Evolutionary conservation across 2,113 vertebrate species (phyloP), one percentile per base, ranked within the genome.

Genomic region (Xiphias gladius): DNA sequence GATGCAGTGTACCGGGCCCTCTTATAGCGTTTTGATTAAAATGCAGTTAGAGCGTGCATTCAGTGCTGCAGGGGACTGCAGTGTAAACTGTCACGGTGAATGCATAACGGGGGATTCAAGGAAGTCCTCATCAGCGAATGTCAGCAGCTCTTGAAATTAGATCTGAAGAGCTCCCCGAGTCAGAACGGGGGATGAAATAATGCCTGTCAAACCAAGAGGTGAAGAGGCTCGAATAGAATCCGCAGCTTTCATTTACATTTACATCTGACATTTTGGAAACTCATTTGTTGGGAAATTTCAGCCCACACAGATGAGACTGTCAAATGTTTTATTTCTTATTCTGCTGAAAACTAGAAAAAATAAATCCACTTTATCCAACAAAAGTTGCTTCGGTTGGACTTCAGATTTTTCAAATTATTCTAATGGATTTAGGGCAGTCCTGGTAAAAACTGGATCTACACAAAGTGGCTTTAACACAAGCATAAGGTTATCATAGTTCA

Each of bases 1-100:
- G 50, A 80, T 28, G 76, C 57, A 63, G 41, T 46, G 48, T 26
- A 20, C 52, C n/a, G 43, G 73, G 22, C 62, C 37, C 52, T 62
- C 58, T 72, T 52, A 65, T 77, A 73, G 22, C 48, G 20, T 70
- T 83, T 72, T 65, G 81, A 72, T 83, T 76, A 83, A 82, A 68
- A 82, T 20, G 73, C 72, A 37, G n/a, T 39, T 52, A n/a, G 73
- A 41, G n/a, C 48, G n/a, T 39, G 50, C n/a, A 17, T 55, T n/a
- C n/a, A 55, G 13, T 17, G 43, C 65, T 28, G 9, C 20, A 26
- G 68, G 55, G 32, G 48, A 24, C n/a, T 52, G 24, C 20, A 22
- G 68, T 55, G 32, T 55, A 11, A 41, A 63, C 46, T n/a, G 32
- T 35, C 32, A 35, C 32, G 6, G 32, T 35, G 69, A 54, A 12